These are phyloP conservation scores for Glaucomys volans DNA, from an alignment of 2,113 vertebrate species.

Conservation along the genomic window DNA sequence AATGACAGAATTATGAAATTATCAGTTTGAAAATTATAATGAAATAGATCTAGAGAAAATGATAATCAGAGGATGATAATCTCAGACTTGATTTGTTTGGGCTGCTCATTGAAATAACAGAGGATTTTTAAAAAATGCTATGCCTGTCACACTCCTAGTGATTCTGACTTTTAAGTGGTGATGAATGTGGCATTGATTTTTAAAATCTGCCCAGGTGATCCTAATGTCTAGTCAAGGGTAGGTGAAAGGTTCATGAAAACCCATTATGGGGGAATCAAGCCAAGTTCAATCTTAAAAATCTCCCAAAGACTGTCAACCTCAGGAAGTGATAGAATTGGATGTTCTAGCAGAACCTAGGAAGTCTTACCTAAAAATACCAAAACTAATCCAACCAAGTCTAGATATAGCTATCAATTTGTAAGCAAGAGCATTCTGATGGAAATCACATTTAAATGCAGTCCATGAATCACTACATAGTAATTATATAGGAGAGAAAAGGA, in stretches of 20 bases:
- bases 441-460: conserved; percentile 41
- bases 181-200: neutral
- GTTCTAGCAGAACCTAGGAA: neutral
- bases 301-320: neutral
- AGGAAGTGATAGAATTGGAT: neutral
- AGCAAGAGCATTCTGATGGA: neutral
- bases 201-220: neutral
- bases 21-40: conserved; percentile 32
- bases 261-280: neutral
- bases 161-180: conserved; percentile 35
- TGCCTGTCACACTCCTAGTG: neutral
- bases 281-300: neutral
- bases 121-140: neutral
- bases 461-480: neutral
- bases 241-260: neutral
- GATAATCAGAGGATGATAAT: neutral
- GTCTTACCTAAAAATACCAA: conserved; percentile 21
- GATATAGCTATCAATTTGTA: neutral
- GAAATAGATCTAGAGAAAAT: conserved; percentile 13
- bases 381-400: conserved; percentile 24
- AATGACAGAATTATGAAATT: conserved; percentile 34
- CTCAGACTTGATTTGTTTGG: neutral
- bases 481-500: conserved; percentile 33
- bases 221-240: conserved; percentile 15
- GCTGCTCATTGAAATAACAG: neutral